phyloP scores from a whole-genome alignment of 2,888 invertebrate species.

The Axea sp. region DNA sequence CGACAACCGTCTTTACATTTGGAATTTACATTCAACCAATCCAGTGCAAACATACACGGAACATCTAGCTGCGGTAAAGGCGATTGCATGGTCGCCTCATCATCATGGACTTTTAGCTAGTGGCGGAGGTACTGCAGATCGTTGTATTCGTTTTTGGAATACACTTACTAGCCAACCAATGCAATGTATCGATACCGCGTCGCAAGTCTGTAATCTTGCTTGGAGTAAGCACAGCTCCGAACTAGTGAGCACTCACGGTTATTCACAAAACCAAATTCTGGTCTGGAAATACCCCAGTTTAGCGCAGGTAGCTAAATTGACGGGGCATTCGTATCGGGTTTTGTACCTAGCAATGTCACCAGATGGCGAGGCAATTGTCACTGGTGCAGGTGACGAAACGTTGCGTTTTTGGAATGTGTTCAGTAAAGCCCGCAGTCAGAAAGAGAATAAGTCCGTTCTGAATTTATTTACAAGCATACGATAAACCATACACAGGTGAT shows the following conservation, averaged over 20 bases:
- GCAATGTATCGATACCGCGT: slow-evolving; percentile 97
- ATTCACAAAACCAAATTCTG: slow-evolving; percentile 96
- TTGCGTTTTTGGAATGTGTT: slow-evolving; percentile 99
- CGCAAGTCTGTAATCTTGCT: slow-evolving; percentile 94
- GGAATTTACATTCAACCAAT: slow-evolving; percentile 83
- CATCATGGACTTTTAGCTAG: slow-evolving; percentile 93
- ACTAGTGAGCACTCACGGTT: slow-evolving; percentile 97
- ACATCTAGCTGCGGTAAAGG: slow-evolving; percentile 95
- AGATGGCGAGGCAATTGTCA: slow-evolving; percentile 99
- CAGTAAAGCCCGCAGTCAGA: slow-evolving; percentile 96
- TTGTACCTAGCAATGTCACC: slow-evolving; percentile 97
- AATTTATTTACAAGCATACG: slow-evolving; percentile 95
- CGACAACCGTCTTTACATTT: slow-evolving; percentile 96
- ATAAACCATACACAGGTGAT: slow-evolving; percentile 75
- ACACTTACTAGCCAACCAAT: slow-evolving; percentile 94
- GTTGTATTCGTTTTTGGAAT: slow-evolving; percentile 93
- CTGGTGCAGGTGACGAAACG: slow-evolving; percentile 99
- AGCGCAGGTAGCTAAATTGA: slow-evolving; percentile 97
- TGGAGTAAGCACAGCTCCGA: slow-evolving; percentile 98
- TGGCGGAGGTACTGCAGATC: slow-evolving; percentile 97
- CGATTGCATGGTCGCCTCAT: slow-evolving; percentile 99
- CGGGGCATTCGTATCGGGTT: slow-evolving; percentile 97
- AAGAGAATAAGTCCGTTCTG: slow-evolving; percentile 95
- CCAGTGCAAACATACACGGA: slow-evolving; percentile 84
- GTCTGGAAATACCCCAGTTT: slow-evolving; percentile 99